Conservation (phyloP, 1,140 invertebrate genomes). For the Luehdorfia chinensis region DNA sequence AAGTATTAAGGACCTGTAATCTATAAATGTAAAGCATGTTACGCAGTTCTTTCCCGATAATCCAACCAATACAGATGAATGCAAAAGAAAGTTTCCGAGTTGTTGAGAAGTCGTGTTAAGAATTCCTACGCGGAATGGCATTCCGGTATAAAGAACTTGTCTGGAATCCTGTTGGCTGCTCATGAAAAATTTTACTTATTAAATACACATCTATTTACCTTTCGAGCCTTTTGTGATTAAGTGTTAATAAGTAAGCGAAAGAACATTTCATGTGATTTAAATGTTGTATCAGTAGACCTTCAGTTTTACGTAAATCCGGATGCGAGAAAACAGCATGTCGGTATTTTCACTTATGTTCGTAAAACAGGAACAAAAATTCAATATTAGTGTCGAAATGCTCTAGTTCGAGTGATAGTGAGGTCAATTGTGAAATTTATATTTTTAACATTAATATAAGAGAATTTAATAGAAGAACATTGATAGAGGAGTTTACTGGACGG, state of each 20-base stretch:
- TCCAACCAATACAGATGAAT: slow-evolving; percentile 15
- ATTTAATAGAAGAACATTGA: too few species aligned
- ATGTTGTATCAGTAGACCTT: slow-evolving; percentile 20
- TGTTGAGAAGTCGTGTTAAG: slow-evolving; percentile 16
- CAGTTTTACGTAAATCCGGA: slow-evolving; percentile 32
- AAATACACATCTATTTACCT: background rate
- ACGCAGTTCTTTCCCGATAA: too few species aligned
- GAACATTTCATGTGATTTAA: slow-evolving; percentile 16
- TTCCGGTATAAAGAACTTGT: slow-evolving; percentile 4
- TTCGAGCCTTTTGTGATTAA: background rate
- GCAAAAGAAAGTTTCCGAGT: slow-evolving; percentile 24
- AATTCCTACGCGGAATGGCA: background rate
- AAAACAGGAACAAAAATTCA: slow-evolving; percentile 4
- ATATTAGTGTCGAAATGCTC: slow-evolving; percentile 17
- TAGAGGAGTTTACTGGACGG: background rate
- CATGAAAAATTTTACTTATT: slow-evolving; percentile 2
- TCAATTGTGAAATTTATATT: background rate
- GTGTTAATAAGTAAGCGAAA: background rate
- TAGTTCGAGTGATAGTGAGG: slow-evolving; percentile 5
- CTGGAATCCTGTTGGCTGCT: slow-evolving; percentile 4
- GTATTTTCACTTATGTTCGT: slow-evolving; percentile 24
- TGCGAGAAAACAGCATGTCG: slow-evolving; percentile 23
- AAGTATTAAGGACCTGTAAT: too few species aligned
- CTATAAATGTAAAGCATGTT: too few species aligned
- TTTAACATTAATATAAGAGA: too few species aligned